phyloP scores from a whole-genome alignment of 2,797 vertebrate genomes.

The Hydrophis major region DNA sequence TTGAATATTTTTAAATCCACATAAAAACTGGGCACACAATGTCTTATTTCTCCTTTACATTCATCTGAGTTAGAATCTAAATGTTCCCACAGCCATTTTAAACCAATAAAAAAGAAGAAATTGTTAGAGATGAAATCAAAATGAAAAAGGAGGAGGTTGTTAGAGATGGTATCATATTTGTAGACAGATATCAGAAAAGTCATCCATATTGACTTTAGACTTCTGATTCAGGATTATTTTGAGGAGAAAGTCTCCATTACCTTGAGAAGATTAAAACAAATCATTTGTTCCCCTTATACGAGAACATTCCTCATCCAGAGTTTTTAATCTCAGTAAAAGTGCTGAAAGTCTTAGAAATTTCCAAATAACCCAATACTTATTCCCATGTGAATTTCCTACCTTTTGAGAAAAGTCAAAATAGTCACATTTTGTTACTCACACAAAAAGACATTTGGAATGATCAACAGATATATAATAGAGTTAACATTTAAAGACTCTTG shows the following conservation, averaged over 20 bases:
- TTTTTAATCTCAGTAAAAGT: not conserved
- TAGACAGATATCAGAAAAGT: not conserved
- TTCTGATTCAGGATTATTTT: not conserved
- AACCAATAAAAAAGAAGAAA: not conserved
- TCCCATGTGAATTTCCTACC: not conserved
- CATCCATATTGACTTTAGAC: not conserved
- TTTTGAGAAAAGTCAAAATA: not conserved
- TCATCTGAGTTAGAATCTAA: not conserved
- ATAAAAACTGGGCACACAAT: not conserved
- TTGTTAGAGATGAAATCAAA: not conserved
- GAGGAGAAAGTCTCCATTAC: constrained; percentile 5
- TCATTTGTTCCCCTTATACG: not conserved
- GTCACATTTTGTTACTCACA: not conserved
- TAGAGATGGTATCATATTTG: not conserved
- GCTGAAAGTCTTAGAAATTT: not conserved
- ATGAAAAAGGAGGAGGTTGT: not conserved
- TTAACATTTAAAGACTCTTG: not conserved
- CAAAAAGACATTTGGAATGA: constrained; percentile 17
- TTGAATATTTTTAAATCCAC: not conserved
- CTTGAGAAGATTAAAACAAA: not conserved
- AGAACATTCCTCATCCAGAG: not conserved
- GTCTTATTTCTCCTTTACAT: not conserved
- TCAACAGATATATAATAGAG: constrained; percentile 22
- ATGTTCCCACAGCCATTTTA: not conserved
- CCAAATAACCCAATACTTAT: not conserved